Evolutionary conservation across 1,140 invertebrate genomes (phyloP).

Genomic region (Oreohelix idahoensis): DNA sequence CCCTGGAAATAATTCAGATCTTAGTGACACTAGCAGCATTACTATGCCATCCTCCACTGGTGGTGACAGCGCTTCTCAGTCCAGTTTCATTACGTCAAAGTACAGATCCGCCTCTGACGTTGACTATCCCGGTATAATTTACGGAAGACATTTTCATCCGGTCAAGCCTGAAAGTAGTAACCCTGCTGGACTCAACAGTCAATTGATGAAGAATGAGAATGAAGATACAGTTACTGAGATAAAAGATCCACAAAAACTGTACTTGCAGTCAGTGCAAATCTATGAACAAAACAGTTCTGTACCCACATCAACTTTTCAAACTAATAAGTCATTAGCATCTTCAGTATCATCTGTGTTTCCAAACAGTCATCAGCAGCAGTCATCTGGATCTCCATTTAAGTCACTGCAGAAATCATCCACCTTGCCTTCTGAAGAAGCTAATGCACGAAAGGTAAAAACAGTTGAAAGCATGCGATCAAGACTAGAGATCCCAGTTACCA

Average conservation of each 20-base stretch:
- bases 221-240: not conserved
- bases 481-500: not conserved
- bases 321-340: not conserved
- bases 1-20: not conserved
- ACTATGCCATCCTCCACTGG: not conserved
- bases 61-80: not conserved
- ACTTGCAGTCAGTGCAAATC: not conserved
- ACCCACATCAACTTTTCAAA: not conserved
- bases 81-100: not conserved
- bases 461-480: not conserved
- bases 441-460: not conserved
- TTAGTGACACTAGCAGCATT: not conserved
- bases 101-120: not conserved
- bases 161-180: not conserved
- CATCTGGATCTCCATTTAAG: not conserved
- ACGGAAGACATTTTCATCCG: not conserved
- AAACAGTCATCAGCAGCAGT: not conserved
- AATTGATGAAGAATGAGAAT: not conserved
- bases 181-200: not conserved
- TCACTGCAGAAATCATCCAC: not conserved
- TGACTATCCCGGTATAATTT: not conserved
- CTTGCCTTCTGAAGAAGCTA: not conserved
- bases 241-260: not conserved
- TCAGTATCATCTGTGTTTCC: not conserved
- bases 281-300: not conserved